Base-by-base conservation (phyloP, 2,888 invertebrate genomes). In the Xanthostigma xanthostigma region DNA sequence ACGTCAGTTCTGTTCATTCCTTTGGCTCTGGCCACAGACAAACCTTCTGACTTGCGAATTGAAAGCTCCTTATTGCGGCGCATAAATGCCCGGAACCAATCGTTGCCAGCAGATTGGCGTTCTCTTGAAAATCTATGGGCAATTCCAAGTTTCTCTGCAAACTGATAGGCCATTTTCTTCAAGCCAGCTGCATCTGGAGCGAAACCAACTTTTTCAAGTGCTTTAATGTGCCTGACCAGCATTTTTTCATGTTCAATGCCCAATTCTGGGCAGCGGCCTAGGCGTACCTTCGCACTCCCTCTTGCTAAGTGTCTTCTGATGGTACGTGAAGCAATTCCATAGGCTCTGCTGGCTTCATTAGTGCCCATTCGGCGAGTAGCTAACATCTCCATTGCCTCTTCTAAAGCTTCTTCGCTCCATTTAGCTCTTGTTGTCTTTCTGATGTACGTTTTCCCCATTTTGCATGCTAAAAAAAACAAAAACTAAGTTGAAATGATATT, bases 141-240 rank as follows among this genome's bases (percentile, higher is more conserved):
- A 38, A 59, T 27, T 10, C 41, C 39, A 58, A 14, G n/a, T 41
- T 41, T 38, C 53, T 56, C 53, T 44, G 58, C 56, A 50, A 60
- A 57, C 49, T 57, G 51, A 52, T 54, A 59, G 8, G 58, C 58
- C 50, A 58, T n/a, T n/a, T n/a, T n/a, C n/a, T n/a, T n/a, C n/a
- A n/a, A n/a, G 51, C 46, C 42, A 47, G 40, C 57, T 52, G 56
- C 52, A 36, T 56, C 44, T 27, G 47, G 44, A 33, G 49, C 46
- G 42, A 54, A 55, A 27, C 54, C 55, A 38, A 50, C 45, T 35
- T 50, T 39, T 52, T 46, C 51, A 33, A 53, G 41, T 38, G 49
- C 50, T 50, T 47, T 38, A 42, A 51, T 54, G 34, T 54, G 53
- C 11, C 10, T 44, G 17, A 45, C 39, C 35, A 52, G 17, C 41